These are phyloP conservation scores for Hemibagrus guttatus DNA, from an alignment of 2,797 vertebrate genomes.

Conservation along the genomic window DNA sequence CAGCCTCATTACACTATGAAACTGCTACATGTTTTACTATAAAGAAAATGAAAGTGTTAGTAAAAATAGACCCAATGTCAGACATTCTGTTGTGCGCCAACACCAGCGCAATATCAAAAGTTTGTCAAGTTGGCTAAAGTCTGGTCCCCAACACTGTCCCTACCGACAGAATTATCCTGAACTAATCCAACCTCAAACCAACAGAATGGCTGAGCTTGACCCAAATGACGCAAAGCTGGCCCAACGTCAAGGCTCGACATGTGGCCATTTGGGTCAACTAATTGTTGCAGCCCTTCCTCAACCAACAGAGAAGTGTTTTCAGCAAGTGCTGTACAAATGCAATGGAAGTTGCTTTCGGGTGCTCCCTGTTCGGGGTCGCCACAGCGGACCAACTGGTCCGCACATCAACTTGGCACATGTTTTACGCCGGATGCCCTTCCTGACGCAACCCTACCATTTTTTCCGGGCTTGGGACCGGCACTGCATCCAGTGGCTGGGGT, in stretches of 20 bases:
- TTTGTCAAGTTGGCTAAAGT: not conserved
- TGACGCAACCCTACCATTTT: too few species aligned
- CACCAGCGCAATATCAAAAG: not conserved
- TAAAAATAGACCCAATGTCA: not conserved
- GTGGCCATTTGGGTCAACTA: not conserved
- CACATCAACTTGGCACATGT: too few species aligned
- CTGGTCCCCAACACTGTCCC: not conserved
- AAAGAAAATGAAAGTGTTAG: not conserved
- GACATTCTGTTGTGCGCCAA: not conserved
- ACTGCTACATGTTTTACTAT: not conserved
- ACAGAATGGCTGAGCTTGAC: not conserved
- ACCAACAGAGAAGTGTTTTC: not conserved
- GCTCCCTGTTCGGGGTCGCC: too few species aligned
- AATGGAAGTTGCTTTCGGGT: too few species aligned
- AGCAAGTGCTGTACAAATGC: not conserved
- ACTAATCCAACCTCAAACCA: too few species aligned
- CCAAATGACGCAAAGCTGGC: not conserved
- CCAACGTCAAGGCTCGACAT: not conserved
- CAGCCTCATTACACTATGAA: not conserved
- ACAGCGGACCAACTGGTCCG: too few species aligned
- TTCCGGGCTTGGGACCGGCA: too few species aligned
- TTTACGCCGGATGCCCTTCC: too few species aligned
- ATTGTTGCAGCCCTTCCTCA: not conserved
- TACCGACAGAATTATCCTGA: not conserved
- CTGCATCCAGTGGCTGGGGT: too few species aligned